Evolutionary conservation across 2,797 vertebrate genomes (phyloP).

Genomic region (Melanogrammus aeglefinus): DNA sequence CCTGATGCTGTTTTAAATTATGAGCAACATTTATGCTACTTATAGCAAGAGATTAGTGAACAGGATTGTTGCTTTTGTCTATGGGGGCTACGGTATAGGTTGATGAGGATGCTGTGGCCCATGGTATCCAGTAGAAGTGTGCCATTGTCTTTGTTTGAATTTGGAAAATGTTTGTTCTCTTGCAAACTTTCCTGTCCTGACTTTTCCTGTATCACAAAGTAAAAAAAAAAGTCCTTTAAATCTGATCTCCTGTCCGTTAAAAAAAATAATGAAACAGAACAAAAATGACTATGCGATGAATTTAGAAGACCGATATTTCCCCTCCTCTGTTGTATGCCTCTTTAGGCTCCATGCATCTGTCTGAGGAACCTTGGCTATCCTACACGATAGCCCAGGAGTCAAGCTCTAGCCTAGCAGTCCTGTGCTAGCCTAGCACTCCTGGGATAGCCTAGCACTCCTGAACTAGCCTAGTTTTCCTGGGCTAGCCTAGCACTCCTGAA

Average conservation of each 20-base stretch:
- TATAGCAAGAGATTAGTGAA: neutral
- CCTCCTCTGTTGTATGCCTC: neutral
- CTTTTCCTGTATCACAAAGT: neutral
- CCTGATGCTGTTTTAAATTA: slow-evolving; percentile 14
- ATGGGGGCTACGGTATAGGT: neutral
- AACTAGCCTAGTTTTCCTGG: neutral
- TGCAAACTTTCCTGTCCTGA: neutral
- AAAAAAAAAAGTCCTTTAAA: no score
- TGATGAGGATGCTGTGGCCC: neutral
- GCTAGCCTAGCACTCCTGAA: neutral
- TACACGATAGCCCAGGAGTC: no score
- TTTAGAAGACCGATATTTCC: neutral
- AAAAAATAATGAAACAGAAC: neutral
- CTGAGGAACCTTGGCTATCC: neutral
- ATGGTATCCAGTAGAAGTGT: neutral
- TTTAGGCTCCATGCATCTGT: neutral
- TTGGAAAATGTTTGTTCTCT: neutral
- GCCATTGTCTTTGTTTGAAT: slow-evolving; percentile 1
- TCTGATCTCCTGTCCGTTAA: neutral
- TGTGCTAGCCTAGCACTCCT: neutral
- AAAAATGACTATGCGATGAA: neutral
- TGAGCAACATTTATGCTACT: slow-evolving; percentile 3
- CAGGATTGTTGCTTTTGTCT: neutral
- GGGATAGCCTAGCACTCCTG: neutral
- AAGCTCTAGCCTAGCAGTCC: no score